Evolutionary conservation across 2,113 vertebrate genomes (phyloP), one percentile per base, ranked within the genome.

Genomic region (Percopsis transmontana): DNA sequence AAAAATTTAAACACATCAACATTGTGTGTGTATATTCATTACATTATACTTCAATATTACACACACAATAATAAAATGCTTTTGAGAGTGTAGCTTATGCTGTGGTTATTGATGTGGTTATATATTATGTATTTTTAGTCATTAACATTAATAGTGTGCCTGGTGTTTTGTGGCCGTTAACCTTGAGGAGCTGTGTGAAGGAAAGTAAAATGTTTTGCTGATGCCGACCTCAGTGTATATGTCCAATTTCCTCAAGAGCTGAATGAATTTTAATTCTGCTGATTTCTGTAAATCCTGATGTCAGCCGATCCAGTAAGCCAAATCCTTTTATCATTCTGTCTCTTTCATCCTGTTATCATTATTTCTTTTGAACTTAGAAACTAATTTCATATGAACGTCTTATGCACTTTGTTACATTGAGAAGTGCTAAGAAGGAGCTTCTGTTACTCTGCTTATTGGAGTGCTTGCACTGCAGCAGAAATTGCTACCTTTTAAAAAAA

Each of bases 311-410:
- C 67, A 68, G 16, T 58, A 58, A 77, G 78, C 85, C 73, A 64
- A 54, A 76, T 76, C 72, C 76, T 79, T 88, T 84, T 79, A 85
- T 87, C 85, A 75, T 62, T 53, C 53, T 56, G 41, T 61, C 66
- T 33, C 64, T 76, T 86, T 85, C 76, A 77, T 77, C 61, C 71
- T 79, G 77, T 77, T 83, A 85, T 81, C 66, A 24, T 71, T 70
- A 44, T 66, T 82, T 77, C 74, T 78, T 88, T 82, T 90, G 82
- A 87, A 87, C 80, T 72, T 19, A 66, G 55, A 39, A 88, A 88
- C 74, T 86, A 60, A 82, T 86, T 86, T 83, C 74, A 80, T 72
- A 74, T 79, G 70, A 41, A 41, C 59, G 54, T 61, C 59, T 15
- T 18, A 55, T 56, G n/a, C 50, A 57, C 54, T 66, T 45, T 27